Percentiles rank a stretch among this genome's conserved stretches.
Evolutionary conservation across 2,888 invertebrate species (phyloP).

Genomic region (Laothoe populi): DNA sequence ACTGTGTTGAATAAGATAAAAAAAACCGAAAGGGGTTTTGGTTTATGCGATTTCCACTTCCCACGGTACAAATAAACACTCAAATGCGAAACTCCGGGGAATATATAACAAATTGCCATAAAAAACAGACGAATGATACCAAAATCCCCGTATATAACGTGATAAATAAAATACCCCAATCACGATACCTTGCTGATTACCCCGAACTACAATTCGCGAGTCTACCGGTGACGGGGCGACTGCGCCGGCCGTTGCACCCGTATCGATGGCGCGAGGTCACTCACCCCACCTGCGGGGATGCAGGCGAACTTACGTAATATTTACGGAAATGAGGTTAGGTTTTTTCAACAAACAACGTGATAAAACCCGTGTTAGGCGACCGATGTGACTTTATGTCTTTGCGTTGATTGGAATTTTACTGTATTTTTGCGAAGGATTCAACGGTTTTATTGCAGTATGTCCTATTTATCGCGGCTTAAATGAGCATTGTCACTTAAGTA

Average conservation of each 20-base stretch:
- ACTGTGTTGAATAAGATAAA: too few relatives aligned
- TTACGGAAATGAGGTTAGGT: conserved; percentile 19
- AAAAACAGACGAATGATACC: background rate
- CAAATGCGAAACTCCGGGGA: too few relatives aligned
- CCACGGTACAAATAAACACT: too few relatives aligned
- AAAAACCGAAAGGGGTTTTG: too few relatives aligned
- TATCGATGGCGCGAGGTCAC: conserved; percentile 29
- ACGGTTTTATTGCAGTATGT: background rate
- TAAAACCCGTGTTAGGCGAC: background rate
- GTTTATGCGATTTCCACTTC: too few relatives aligned
- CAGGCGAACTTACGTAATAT: conserved; percentile 17
- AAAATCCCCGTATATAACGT: background rate
- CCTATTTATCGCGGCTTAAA: background rate
- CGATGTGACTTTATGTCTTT: background rate
- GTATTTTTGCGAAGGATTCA: background rate
- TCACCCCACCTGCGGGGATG: conserved; percentile 22
- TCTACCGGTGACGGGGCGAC: background rate
- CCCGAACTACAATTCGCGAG: conserved; percentile 8
- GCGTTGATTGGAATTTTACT: background rate
- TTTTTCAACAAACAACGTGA: conserved; percentile 20
- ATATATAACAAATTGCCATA: too few relatives aligned
- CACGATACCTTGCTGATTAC: background rate
- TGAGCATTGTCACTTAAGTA: too few relatives aligned
- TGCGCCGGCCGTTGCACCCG: conserved; percentile 29
- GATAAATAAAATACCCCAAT: conserved; percentile 10